Base-by-base conservation (phyloP, 2,797 vertebrate genomes). In the Cryptoblepharus egeriae region DNA sequence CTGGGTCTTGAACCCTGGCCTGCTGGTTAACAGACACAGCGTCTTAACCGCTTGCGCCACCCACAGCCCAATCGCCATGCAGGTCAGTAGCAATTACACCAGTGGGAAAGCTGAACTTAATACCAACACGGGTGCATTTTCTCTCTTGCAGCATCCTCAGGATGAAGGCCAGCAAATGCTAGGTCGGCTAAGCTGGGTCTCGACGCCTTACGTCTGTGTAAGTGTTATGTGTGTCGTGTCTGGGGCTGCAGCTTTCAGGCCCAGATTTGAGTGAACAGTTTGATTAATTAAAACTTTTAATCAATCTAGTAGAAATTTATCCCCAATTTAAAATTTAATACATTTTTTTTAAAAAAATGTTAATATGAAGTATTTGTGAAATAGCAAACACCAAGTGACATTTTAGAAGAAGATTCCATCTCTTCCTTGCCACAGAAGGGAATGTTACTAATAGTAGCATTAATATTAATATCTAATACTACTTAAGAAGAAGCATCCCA, bases 81-180 rank as follows among this genome's bases (percentile, higher is more conserved):
- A 10, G 55, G 6, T 16, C 77, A 13, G 2, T 5, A 12, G 18
- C 4, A 49, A 11, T 35, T 58, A 15, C 28, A 20, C 32, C 20
- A 24, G 30, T 20, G 26, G 24, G 32, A 68, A 68, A 0, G 28
- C 11, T 1, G 52, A 16, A 22, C 32, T n/a, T n/a, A n/a, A n/a
- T n/a, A 52, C 37, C 64, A 42, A 64, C 24, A 45, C 18, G 45
- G n/a, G 60, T 12, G 3, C 22, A 65, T 58, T 12, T 37, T 64
- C 58, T 84, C 35, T 67, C 63, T 84, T 49, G 1, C 86, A 92
- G 90, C 75, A 58, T 85, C 90, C 2, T 88, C 90, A 0, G 15
- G 3, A 5, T 87, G 90, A 86, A 80, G 58, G 2, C 24, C 11
- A 5, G 18, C 26, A 16, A 28, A 11, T 26, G 28, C 32, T 4